Conservation (phyloP, 1,140 invertebrate genomes). For the Eueides isabella region DNA sequence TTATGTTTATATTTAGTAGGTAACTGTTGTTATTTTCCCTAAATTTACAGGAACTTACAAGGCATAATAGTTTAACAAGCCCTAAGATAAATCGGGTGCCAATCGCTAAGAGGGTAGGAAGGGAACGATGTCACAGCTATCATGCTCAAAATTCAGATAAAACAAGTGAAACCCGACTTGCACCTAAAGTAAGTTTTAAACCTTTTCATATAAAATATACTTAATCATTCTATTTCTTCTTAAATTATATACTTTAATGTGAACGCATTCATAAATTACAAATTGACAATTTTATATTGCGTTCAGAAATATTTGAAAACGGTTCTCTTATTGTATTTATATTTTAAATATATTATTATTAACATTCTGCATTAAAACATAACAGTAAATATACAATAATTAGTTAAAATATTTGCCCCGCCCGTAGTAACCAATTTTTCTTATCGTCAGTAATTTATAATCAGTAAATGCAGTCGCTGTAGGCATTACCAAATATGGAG, state of each 20-base stretch:
- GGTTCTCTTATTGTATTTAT: conserved; percentile 21
- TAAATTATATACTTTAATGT: conserved; percentile 16
- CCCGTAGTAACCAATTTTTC: conserved; percentile 28
- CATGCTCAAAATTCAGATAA: conserved; percentile 51
- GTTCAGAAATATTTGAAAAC: conserved; percentile 56
- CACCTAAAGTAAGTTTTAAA: conserved; percentile 42
- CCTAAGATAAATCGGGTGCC: conserved; percentile 51
- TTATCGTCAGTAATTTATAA: conserved; percentile 48
- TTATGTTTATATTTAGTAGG: background rate
- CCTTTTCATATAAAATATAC: background rate
- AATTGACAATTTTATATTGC: conserved; percentile 45
- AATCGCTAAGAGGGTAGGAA: conserved; percentile 56
- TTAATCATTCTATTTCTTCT: background rate
- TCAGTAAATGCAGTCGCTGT: conserved; percentile 72
- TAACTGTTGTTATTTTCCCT: background rate
- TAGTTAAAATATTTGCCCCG: conserved; percentile 11
- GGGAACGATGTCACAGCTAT: conserved; percentile 71
- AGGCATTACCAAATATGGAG: conserved; percentile 84
- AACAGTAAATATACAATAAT: conserved; percentile 18
- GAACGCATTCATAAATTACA: conserved; percentile 33
- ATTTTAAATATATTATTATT: conserved; percentile 17
- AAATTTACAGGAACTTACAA: conserved; percentile 55
- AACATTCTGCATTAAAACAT: conserved; percentile 24
- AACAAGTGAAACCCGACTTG: conserved; percentile 30
- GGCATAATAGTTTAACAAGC: conserved; percentile 66